Conservation (phyloP, 2,113 vertebrate genomes). For the Nyctereutes procyonoides region DNA sequence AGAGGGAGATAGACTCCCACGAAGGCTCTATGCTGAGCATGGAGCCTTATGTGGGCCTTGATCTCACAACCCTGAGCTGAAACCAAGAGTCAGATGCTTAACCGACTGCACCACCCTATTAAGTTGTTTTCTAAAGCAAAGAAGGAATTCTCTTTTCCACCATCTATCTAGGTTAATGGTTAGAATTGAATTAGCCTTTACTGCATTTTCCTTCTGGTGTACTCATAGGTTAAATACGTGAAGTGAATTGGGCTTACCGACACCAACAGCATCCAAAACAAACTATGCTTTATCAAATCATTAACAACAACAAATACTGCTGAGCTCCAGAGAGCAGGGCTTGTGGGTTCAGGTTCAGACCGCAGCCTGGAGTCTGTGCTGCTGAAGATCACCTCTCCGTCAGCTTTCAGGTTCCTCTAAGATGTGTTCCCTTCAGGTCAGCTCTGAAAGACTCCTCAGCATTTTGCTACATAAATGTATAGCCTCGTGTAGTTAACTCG, state of each 20-base stretch:
- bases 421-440: constrained; percentile 80
- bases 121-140: not conserved
- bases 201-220: not conserved
- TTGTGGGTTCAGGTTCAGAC: not conserved
- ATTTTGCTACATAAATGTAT: not conserved
- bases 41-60: not conserved
- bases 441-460: constrained; percentile 72
- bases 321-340: not conserved
- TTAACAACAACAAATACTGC: not conserved
- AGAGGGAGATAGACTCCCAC: not conserved
- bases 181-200: not conserved
- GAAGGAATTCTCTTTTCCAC: not conserved
- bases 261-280: not conserved
- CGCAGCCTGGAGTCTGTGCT: not conserved
- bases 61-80: not conserved
- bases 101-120: not conserved
- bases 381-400: constrained; percentile 87
- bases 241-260: not conserved
- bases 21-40: not conserved
- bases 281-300: not conserved
- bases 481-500: accelerated
- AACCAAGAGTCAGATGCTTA: not conserved
- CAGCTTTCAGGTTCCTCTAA: constrained; percentile 89
- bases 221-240: not conserved
- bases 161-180: not conserved